Evolutionary conservation across 1,140 invertebrate genomes (phyloP), one percentile per base, ranked within the genome.

Genomic region (Manduca sexta): DNA sequence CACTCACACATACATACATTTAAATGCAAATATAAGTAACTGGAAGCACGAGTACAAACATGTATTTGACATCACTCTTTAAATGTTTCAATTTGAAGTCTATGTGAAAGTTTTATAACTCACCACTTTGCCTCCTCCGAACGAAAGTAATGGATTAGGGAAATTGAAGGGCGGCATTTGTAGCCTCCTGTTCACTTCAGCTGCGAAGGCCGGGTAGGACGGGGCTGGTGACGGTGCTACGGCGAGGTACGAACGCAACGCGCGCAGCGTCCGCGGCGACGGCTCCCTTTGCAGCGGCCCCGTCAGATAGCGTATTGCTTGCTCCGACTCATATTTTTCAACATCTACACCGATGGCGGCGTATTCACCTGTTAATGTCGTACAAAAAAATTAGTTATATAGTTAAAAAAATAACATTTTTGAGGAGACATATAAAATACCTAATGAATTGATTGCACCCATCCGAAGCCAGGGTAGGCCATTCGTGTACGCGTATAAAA

Each of bases 321-420:
- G 88, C 2, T 91, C 87, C 2, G 89, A 79, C 59, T 95, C 93
- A 78, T 96, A 97, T 58, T 95, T 93, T 67, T 96, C 94, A 1
- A 95, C 91, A 65, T 97, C 95, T 3, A 98, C 92, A 10, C 95
- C 96, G 14, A 98, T 91, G 2, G 97, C 94, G 60, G 94, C 94
- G 74, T 98, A 97, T 73, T 97, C 93, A 0, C 95, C 94, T 92
- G 83, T 45, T 26, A 26, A 26, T 26, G 1, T 26, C 8, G 4
- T 26, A 5, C 8, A 5, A 26, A 5, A 5, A 26, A 26, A 5
- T 26, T 26, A 26, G 8, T 26, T 8, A 0, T 1, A 26, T 26
- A n/a, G n/a, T n/a, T n/a, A n/a, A n/a, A n/a, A n/a, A n/a, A n/a
- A n/a, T n/a, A n/a, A n/a, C n/a, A n/a, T n/a, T n/a, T n/a, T n/a